Conservation (phyloP, 2,113 vertebrate species). For the Scomber japonicus region DNA sequence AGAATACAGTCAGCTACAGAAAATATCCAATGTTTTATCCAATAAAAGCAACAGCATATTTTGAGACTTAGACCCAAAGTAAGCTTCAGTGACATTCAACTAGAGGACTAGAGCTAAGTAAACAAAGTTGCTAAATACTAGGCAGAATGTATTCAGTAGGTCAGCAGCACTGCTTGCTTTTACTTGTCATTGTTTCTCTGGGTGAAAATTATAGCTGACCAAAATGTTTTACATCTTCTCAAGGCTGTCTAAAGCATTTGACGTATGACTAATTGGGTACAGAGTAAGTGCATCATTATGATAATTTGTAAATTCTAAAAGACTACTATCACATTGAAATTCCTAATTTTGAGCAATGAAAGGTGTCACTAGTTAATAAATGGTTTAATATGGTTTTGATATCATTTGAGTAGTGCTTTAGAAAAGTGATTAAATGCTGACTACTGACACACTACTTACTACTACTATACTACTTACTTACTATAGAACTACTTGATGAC, state of each 20-base stretch:
- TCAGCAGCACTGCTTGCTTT: no score
- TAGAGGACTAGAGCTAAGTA: no score
- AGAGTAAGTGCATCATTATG: no score
- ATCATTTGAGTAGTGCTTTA: not conserved
- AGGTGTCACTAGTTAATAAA: no score
- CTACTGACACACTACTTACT: no score
- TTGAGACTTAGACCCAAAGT: constrained; percentile 2
- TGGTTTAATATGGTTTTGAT: no score
- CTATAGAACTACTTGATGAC: not conserved
- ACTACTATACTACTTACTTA: no score
- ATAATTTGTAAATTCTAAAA: no score
- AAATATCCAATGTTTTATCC: not conserved
- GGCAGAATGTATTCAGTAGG: not conserved
- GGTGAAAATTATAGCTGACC: not conserved
- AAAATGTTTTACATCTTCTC: not conserved
- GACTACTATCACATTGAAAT: no score
- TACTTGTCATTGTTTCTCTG: not conserved
- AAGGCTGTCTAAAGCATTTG: not conserved
- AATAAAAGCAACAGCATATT: not conserved
- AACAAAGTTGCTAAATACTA: not conserved
- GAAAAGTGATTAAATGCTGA: not conserved
- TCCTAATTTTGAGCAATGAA: no score
- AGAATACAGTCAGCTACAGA: constrained; percentile 14
- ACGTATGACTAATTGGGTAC: no score
- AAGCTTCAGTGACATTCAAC: constrained; percentile 10